Percentiles rank a stretch among this genome's conserved stretches.
These are phyloP conservation scores for Archaeoteleia sp. DNA, from an alignment of 2,888 invertebrate species.

Conservation along the genomic window DNA sequence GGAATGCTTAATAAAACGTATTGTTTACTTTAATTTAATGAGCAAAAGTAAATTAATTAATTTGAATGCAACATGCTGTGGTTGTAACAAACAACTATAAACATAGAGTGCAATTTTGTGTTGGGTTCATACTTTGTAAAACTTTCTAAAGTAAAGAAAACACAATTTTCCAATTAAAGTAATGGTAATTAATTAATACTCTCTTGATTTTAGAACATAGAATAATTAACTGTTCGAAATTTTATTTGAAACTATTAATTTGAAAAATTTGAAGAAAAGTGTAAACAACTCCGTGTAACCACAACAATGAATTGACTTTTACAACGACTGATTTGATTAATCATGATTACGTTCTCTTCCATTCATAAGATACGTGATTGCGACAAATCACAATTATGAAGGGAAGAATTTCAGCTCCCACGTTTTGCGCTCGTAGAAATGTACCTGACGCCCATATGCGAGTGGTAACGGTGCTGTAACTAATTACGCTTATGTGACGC, in stretches of 20 bases:
- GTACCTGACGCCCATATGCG: slow-evolving; percentile 35
- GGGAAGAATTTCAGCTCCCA: slow-evolving; percentile 36
- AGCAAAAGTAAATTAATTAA: too few species aligned
- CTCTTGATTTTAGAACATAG: too few species aligned
- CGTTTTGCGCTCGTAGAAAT: slow-evolving; percentile 41
- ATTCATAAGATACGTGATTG: slow-evolving; percentile 33
- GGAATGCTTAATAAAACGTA: background rate
- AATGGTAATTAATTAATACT: too few species aligned
- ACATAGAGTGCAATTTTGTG: too few species aligned
- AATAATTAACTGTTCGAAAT: too few species aligned
- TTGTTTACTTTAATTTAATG: background rate
- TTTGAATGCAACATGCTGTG: too few species aligned
- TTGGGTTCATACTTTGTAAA: too few species aligned
- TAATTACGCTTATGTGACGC: slow-evolving; percentile 52
- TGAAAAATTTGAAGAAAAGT: too few species aligned
- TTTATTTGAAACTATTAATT: background rate
- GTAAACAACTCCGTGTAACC: too few species aligned
- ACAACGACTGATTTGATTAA: slow-evolving; percentile 8
- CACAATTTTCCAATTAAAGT: too few species aligned
- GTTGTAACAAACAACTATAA: too few species aligned
- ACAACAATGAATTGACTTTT: slow-evolving; percentile 1
- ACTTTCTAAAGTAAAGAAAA: too few species aligned
- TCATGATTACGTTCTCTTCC: slow-evolving; percentile 23
- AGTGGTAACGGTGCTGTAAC: slow-evolving; percentile 46
- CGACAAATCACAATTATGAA: slow-evolving; percentile 41